These are phyloP conservation scores for Bombyx mori DNA, from an alignment of 1,140 invertebrate species.

Conservation along the genomic window DNA sequence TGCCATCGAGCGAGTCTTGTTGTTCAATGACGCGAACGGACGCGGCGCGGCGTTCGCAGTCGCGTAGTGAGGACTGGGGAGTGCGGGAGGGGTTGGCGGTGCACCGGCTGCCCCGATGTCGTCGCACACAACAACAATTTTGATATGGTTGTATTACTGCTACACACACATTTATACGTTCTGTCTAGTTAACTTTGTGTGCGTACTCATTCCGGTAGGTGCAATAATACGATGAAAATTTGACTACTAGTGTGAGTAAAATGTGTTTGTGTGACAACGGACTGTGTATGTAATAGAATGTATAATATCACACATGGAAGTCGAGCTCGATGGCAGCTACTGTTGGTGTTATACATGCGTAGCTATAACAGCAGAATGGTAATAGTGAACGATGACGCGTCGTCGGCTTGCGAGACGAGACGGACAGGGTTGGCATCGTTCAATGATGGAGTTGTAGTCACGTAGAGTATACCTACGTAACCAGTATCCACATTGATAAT, in stretches of 20 bases:
- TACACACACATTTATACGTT: constrained; percentile 37
- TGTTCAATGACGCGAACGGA: constrained; percentile 68
- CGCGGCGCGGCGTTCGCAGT: constrained; percentile 61
- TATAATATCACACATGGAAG: constrained; percentile 48
- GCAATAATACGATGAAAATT: constrained; percentile 29
- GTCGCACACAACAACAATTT: constrained; percentile 40
- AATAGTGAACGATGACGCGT: constrained; percentile 67
- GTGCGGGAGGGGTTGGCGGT: constrained; percentile 41
- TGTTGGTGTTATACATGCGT: constrained; percentile 56
- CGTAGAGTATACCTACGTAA: constrained; percentile 43
- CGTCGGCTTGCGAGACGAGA: constrained; percentile 69
- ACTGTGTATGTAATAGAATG: constrained; percentile 34
- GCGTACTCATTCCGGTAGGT: constrained; percentile 39
- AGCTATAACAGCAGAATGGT: constrained; percentile 55
- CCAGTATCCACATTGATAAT: constrained; percentile 20
- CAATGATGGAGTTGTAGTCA: constrained; percentile 67
- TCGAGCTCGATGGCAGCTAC: constrained; percentile 51
- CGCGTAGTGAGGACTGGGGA: constrained; percentile 59
- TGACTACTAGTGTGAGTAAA: constrained; percentile 8
- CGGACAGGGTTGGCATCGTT: constrained; percentile 58
- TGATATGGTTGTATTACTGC: constrained; percentile 24
- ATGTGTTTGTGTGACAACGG: constrained; percentile 8
- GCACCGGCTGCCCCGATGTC: constrained; percentile 65
- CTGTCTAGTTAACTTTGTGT: constrained; percentile 60
- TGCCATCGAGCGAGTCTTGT: constrained; percentile 68